These are phyloP conservation scores for Linepithema humile DNA, from an alignment of 1,140 invertebrate genomes.

Conservation along the genomic window DNA sequence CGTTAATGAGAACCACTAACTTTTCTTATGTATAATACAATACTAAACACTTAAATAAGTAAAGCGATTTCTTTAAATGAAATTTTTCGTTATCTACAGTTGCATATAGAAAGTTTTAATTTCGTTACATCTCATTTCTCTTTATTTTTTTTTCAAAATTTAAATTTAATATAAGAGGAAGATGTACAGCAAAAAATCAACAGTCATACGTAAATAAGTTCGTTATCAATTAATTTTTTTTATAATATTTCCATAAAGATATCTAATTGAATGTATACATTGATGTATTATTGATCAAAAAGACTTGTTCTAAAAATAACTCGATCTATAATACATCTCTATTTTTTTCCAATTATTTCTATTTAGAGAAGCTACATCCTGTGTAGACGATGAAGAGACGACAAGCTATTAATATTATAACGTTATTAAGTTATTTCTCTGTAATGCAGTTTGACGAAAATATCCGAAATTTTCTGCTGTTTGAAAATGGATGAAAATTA, in stretches of 20 bases:
- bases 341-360: too few relatives aligned
- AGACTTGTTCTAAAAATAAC: too few relatives aligned
- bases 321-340: too few relatives aligned
- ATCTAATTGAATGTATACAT: too few relatives aligned
- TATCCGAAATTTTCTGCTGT: neutral
- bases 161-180: neutral
- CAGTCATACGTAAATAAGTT: too few relatives aligned
- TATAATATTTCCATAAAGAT: too few relatives aligned
- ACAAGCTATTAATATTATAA: neutral
- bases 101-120: neutral
- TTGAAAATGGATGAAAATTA: neutral
- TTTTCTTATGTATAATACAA: slow-evolving; percentile 30
- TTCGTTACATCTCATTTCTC: neutral
- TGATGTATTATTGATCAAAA: too few relatives aligned
- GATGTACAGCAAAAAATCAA: neutral
- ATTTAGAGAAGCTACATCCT: too few relatives aligned
- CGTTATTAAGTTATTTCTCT: neutral
- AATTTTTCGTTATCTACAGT: neutral
- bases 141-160: neutral
- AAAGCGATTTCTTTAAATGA: neutral
- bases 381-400: neutral
- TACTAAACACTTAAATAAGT: neutral
- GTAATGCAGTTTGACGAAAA: neutral
- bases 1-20: neutral
- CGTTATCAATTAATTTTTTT: too few relatives aligned